Evolutionary conservation across 2,888 invertebrate species (phyloP), one percentile per base, ranked within the genome.

Genomic region (Labia minor): DNA sequence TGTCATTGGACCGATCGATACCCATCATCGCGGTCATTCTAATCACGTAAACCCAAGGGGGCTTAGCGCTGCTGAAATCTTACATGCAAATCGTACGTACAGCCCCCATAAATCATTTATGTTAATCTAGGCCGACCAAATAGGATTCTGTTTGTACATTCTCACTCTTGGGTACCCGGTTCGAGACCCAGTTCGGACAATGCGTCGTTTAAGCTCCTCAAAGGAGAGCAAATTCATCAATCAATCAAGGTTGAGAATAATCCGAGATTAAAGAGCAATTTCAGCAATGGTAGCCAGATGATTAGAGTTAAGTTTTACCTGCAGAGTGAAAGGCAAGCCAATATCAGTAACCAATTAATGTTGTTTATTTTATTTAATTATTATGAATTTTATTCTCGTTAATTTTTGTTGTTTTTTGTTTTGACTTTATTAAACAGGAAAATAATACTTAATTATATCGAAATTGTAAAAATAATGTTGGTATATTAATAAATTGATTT

Each of bases 221-320:
- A 49, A 49, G 49, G 49, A 49, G 4, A 49, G 49, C 16, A 49
- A 49, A 49, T 49, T 49, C 49, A 49, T 49, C 49, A 49, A 49
- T 49, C 49, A 49, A 49, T 49, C 49, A 49, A 49, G 49, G 49
- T 16, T 16, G 49, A 49, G 49, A 49, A 49, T 49, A 49, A 49
- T 49, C 49, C 49, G n/a, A 49, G 49, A 49, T 49, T 49, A 49
- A 49, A 49, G 49, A 49, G 49, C 49, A 49, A 49, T 49, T 49
- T 49, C 49, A 49, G 14, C 14, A n/a, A 49, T 49, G 49, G 49
- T 49, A 4, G 2, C 6, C 26, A 26, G 26, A 26, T 26, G 26
- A 26, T 26, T 26, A 26, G 26, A 26, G 26, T 26, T 26, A 26
- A 26, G 26, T 26, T 26, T 26, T 26, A 26, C 26, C 26, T 6